Conservation (phyloP, 2,797 vertebrate species). For the Neomorphus geoffroyi region DNA sequence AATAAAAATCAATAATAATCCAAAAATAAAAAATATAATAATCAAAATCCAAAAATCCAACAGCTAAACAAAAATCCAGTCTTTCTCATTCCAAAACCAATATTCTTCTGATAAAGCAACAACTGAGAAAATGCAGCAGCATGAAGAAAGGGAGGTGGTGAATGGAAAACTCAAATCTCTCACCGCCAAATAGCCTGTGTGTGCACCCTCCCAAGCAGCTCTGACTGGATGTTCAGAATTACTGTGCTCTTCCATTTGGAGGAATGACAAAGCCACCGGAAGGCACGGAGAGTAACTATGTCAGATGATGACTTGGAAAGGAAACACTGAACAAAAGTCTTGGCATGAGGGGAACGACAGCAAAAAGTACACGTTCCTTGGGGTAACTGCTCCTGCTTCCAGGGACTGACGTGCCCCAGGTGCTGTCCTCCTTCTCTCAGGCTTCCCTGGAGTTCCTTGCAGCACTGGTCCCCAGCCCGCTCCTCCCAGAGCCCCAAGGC, state of each 20-base stretch:
- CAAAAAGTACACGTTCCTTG: not conserved
- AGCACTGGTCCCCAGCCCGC: not conserved
- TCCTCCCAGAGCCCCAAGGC: not conserved
- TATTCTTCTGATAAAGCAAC: not conserved
- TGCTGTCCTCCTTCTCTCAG: not conserved
- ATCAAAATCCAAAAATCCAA: slow-evolving; percentile 38
- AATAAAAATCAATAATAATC: no score
- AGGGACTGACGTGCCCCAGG: not conserved
- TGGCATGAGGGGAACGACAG: not conserved
- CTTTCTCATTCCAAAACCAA: not conserved
- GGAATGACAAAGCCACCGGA: not conserved
- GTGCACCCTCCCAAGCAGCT: not conserved
- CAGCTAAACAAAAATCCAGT: not conserved
- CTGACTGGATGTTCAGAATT: not conserved
- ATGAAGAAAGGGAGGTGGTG: not conserved
- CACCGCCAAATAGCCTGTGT: not conserved
- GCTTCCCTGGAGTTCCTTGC: not conserved
- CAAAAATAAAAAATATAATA: no score
- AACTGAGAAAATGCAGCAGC: not conserved
- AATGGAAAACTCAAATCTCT: not conserved
- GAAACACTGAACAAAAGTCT: not conserved
- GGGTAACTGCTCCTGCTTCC: not conserved
- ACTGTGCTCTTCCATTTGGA: not conserved
- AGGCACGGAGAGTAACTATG: not conserved
- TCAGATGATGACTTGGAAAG: not conserved